Conservation (phyloP, 2,888 invertebrate genomes). For the Plemyria rubiginata region DNA sequence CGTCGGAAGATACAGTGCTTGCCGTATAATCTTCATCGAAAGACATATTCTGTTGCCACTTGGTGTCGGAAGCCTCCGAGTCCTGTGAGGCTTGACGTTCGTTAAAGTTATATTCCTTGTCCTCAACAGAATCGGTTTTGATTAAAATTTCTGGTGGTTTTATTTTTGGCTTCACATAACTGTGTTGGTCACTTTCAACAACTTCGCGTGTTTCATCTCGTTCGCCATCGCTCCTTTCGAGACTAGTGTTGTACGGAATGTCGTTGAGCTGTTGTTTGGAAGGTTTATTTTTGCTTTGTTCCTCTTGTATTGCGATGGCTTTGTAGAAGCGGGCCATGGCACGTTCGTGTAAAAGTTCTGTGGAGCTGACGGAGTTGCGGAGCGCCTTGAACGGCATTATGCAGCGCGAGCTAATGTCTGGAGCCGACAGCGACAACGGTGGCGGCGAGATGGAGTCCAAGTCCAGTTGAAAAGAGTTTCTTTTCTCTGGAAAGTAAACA, state of each 20-base stretch:
- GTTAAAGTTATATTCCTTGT: slow-evolving; percentile 56
- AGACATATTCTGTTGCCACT: slow-evolving; percentile 76
- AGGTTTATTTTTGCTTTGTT: slow-evolving; percentile 73
- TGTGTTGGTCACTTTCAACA: not conserved
- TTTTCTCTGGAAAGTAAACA: slow-evolving; percentile 62
- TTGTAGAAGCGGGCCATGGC: slow-evolving; percentile 93
- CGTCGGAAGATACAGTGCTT: slow-evolving; percentile 85
- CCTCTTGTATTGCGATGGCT: slow-evolving; percentile 90
- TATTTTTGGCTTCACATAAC: slow-evolving; percentile 28
- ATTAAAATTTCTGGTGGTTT: slow-evolving; percentile 62
- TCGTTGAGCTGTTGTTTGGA: slow-evolving; percentile 53
- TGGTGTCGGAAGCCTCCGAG: slow-evolving; percentile 63
- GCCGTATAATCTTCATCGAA: slow-evolving; percentile 87
- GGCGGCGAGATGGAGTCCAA: slow-evolving; percentile 89
- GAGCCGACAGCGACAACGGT: slow-evolving; percentile 92
- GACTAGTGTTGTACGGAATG: slow-evolving; percentile 67
- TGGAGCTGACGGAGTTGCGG: slow-evolving; percentile 91
- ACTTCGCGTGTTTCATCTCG: slow-evolving; percentile 40
- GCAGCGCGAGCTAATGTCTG: slow-evolving; percentile 87
- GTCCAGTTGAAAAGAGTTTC: slow-evolving; percentile 86
- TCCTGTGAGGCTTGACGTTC: slow-evolving; percentile 62
- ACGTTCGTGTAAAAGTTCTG: slow-evolving; percentile 92
- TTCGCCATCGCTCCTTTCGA: slow-evolving; percentile 44
- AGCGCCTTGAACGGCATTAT: slow-evolving; percentile 85
- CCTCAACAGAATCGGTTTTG: slow-evolving; percentile 68